Evolutionary conservation across 2,113 vertebrate species (phyloP).

Genomic region (Toxotes chatareus): DNA sequence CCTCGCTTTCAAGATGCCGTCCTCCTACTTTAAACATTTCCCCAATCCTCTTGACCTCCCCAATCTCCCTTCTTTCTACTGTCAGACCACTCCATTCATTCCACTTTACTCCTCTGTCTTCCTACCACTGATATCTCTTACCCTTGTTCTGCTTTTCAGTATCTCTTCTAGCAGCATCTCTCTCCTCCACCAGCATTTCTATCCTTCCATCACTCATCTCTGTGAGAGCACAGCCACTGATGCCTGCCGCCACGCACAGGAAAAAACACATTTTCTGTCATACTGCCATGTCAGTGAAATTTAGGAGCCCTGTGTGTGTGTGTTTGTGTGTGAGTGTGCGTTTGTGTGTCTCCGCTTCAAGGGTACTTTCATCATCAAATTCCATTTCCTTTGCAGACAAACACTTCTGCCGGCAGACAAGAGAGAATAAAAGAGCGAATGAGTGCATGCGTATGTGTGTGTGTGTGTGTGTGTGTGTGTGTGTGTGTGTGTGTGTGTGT

Average conservation of each 20-base stretch:
- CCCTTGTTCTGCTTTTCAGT: slow-evolving; percentile 27
- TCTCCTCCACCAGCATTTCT: slow-evolving; percentile 52
- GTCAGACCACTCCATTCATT: slow-evolving; percentile 30
- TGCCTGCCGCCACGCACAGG: slow-evolving; percentile 50
- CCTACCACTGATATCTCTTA: slow-evolving; percentile 19
- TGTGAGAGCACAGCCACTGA: slow-evolving; percentile 63
- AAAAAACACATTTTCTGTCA: slow-evolving; percentile 79
- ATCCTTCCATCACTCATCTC: slow-evolving; percentile 70
- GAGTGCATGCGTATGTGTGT: slow-evolving; percentile 29
- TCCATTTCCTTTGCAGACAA: slow-evolving; percentile 82
- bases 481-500: slow-evolving; percentile 25
- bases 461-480: slow-evolving; percentile 23
- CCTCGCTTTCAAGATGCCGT: neutral
- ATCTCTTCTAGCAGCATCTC: slow-evolving; percentile 49
- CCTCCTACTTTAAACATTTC: slow-evolving; percentile 42
- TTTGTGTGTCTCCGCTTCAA: slow-evolving; percentile 67
- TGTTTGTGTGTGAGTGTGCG: slow-evolving; percentile 30
- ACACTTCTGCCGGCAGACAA: slow-evolving; percentile 74
- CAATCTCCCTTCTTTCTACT: slow-evolving; percentile 33
- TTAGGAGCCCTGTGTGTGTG: slow-evolving; percentile 65
- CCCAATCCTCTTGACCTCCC: slow-evolving; percentile 44
- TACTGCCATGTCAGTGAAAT: slow-evolving; percentile 81
- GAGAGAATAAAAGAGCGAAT: slow-evolving; percentile 61
- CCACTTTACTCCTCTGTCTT: slow-evolving; percentile 6
- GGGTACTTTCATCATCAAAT: slow-evolving; percentile 84